Percentiles rank a stretch among this genome's conserved stretches.
Evolutionary conservation across 2,888 invertebrate genomes (phyloP).

Genomic region (Stratiomys singularior): DNA sequence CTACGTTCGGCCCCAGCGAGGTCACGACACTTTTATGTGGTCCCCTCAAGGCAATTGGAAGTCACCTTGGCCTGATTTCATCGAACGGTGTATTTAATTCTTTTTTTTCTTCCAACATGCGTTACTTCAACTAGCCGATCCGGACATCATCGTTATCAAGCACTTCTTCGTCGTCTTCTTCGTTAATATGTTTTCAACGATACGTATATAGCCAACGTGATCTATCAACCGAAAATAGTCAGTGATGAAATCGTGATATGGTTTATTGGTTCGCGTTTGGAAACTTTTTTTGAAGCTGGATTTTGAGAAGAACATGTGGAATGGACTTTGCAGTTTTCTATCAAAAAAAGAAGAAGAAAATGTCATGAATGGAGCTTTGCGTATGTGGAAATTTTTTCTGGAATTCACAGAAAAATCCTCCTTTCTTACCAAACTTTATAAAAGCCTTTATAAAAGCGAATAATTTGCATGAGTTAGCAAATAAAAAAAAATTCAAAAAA

Average conservation of each 20-base stretch:
- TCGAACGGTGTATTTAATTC: neutral
- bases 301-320: neutral
- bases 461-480: too few species aligned
- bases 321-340: too few species aligned
- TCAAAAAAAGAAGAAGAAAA: too few species aligned
- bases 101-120: constrained; percentile 28
- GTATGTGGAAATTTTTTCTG: too few species aligned
- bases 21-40: constrained; percentile 31
- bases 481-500: too few species aligned
- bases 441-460: too few species aligned
- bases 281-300: neutral
- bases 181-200: too few species aligned
- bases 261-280: neutral
- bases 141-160: neutral
- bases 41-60: constrained; percentile 38
- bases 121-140: neutral
- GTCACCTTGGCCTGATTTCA: constrained; percentile 43
- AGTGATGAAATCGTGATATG: neutral
- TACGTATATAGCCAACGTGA: neutral
- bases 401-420: too few species aligned
- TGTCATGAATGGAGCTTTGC: too few species aligned
- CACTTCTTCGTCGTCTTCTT: too few species aligned
- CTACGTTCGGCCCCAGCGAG: constrained; percentile 21
- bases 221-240: constrained; percentile 18
- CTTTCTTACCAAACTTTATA: too few species aligned